These are phyloP conservation scores for Heteromurus nitidus DNA, from an alignment of 2,888 invertebrate genomes.

Conservation along the genomic window DNA sequence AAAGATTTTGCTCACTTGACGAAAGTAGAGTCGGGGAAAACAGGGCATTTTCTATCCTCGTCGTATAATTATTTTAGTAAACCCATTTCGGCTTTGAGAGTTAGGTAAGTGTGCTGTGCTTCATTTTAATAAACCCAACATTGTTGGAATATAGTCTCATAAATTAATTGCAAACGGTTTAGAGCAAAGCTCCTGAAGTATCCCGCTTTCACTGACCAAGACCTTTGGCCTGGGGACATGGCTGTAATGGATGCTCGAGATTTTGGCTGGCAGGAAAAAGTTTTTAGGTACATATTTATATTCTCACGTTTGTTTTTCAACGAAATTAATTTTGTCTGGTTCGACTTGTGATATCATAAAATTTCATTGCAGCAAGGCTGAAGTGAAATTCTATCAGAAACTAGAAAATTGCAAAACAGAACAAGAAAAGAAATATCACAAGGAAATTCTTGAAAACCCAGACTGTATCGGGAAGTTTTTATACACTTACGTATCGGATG, in stretches of 20 bases:
- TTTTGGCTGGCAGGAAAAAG: conserved; percentile 67
- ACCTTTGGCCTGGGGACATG: conserved; percentile 51
- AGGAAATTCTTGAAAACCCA: conserved; percentile 36
- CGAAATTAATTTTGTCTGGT: neutral
- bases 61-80: conserved; percentile 36
- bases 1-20: conserved; percentile 39
- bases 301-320: neutral
- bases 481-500: conserved; percentile 51
- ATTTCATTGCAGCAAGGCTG: conserved; percentile 37
- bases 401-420: conserved; percentile 53
- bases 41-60: conserved; percentile 40
- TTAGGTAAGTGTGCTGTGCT: no score
- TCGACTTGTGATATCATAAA: neutral
- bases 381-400: conserved; percentile 49
- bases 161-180: no score
- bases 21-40: conserved; percentile 49
- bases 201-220: conserved; percentile 49
- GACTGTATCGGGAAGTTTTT: conserved; percentile 54
- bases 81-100: no score
- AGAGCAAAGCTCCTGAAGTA: conserved; percentile 64
- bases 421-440: conserved; percentile 52
- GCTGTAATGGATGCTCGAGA: conserved; percentile 60
- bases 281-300: conserved; percentile 49
- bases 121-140: no score
- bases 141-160: no score